These are phyloP conservation scores for Melipona quadrifasciata DNA, from an alignment of 1,140 invertebrate species.

Conservation along the genomic window DNA sequence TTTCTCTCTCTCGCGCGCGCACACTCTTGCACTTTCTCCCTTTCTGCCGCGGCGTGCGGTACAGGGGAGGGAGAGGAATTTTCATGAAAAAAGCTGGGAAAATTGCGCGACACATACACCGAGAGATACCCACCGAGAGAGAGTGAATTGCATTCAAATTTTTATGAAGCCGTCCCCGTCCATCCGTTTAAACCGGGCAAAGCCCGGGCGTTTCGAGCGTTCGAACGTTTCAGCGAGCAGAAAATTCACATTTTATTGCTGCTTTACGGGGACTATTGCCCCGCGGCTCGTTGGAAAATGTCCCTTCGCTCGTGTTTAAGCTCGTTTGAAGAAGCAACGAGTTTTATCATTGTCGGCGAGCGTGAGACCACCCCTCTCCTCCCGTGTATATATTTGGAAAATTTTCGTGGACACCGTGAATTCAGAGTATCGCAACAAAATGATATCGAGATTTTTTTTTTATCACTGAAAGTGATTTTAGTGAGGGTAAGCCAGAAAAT, in stretches of 20 bases:
- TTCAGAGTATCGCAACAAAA: not conserved
- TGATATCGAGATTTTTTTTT: too few species aligned
- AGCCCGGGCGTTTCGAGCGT: constrained; percentile 13
- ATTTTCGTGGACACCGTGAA: not conserved
- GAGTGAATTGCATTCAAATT: constrained; percentile 26
- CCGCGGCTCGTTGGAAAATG: not conserved
- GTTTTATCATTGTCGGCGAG: not conserved
- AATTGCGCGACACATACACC: constrained; percentile 14
- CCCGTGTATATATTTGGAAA: not conserved
- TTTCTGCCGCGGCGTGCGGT: not conserved
- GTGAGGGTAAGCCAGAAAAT: too few species aligned
- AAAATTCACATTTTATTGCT: constrained; percentile 38
- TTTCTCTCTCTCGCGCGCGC: not conserved
- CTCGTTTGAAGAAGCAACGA: not conserved
- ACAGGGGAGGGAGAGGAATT: not conserved
- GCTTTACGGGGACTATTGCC: constrained; percentile 14
- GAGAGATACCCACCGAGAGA: too few species aligned
- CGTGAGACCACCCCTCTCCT: not conserved
- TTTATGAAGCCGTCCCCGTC: constrained; percentile 25
- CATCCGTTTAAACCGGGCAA: constrained; percentile 6
- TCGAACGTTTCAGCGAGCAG: constrained; percentile 14
- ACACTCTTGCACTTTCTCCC: too few species aligned
- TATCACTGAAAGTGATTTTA: too few species aligned
- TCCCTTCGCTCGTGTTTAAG: not conserved
- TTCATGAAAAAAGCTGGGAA: constrained; percentile 3